Evolutionary conservation across 2,888 invertebrate genomes (phyloP), one percentile per base, ranked within the genome.

Genomic region (Esperia sulphurella): DNA sequence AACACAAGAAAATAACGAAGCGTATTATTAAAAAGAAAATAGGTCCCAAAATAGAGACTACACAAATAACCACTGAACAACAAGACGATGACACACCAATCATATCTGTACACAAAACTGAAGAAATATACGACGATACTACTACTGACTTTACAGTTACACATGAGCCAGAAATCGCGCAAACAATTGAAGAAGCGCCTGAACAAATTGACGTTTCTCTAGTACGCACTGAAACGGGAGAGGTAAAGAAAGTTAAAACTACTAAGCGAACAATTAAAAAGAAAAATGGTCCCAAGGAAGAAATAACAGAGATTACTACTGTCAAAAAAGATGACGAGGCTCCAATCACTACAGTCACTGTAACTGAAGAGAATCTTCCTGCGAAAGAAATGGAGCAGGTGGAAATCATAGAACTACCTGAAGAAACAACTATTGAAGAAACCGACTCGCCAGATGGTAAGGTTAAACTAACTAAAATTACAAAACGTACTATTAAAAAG

Each of bases 401-500:
- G 3, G 21, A 21, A 21, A 21, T 5, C 3, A 3, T 21, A 3
- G 21, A 21, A 5, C 5, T 21, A 21, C 21, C 21, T 3, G 21
- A 21, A 21, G 21, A 21, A 21, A 21, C 21, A 2, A 21, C 21
- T 21, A 21, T 21, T 5, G 21, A 45, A 37, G 49, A 45, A 41
- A 30, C 12, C 1, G 12, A 30, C 9, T n/a, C 45, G 7, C 38
- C 45, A 7, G 45, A 45, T 6, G 49, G 70, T 51, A 67, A 67
- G 54, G 54, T 58, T 14, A 54, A 31, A 42, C 39, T 39, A 9
- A 56, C 52, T 31, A 57, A 52, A 38, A 49, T 64, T 14, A 61
- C 51, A 0, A 58, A 56, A 10, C 76, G 56, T 0, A 72, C 77
- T 5, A 77, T 87, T 2, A 90, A 80, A 56, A 82, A 83, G 40